Base-by-base conservation (phyloP, 1,140 invertebrate species). In the Triops cancriformis region DNA sequence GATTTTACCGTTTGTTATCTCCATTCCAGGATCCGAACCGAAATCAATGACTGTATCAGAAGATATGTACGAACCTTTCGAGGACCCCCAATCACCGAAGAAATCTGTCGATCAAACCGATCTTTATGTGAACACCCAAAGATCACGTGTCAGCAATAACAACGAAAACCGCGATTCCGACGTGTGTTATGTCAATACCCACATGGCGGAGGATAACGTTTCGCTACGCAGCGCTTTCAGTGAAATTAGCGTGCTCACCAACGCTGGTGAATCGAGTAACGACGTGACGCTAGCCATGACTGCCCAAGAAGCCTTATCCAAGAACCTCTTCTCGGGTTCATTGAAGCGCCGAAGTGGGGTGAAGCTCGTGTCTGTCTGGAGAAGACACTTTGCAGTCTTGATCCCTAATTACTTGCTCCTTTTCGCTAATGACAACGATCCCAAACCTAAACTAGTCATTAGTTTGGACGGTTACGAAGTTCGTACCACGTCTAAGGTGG, bases 331-430 rank as follows among this genome's bases (percentile, higher is more conserved):
- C 23, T 64, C 51, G 7, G 51, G 51, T n/a, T 64, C 51, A 6
- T 18, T 78, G 77, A 78, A 78, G 51, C 77, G 77, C 2, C 37
- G 77, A 41, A 78, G 74, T 43, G 42, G 72, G 9, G 26, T 73
- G n/a, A 78, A 78, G 26, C 73, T 78, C 11, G 37, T 78, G 41
- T 73, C 77, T 31, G 73, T 73, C 26, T 78, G 77, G 77, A 72
- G 77, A 43, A 37, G 74, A 42, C 74, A 73, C 41, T 78, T 45
- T 27, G 64, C 77, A 42, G 73, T 78, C 9, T 73, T 78, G 11
- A 42, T 78, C 27, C 72, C 77, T 1, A 31, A 72, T 10, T 73
- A 78, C 28, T 45, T 78, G 37, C 6, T 78, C 12, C 27, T 78
- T 26, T 78, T 73, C 28, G 72, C 77, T 23, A 78, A 45, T 31